Conservation (phyloP, 2,113 vertebrate genomes). For the Ophiodon elongatus region DNA sequence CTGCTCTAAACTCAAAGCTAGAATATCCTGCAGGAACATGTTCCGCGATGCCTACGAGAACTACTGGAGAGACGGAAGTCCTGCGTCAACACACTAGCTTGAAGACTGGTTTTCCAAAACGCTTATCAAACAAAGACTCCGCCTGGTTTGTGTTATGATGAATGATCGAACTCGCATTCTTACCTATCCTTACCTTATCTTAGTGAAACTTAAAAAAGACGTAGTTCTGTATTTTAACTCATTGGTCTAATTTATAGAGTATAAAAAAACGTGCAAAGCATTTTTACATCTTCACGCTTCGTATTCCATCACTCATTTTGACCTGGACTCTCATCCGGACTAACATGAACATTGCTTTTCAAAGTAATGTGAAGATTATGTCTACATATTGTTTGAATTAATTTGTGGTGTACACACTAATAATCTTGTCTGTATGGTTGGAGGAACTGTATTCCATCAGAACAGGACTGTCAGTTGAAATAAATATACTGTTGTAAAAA, state of each 20-base stretch:
- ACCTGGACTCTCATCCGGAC: conserved; percentile 7
- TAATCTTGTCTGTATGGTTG: conserved; percentile 25
- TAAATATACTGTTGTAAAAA: conserved; percentile 29
- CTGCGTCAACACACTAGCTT: neutral
- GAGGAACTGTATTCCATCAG: no score
- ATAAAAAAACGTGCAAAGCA: no score
- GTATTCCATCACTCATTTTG: neutral
- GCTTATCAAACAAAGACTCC: no score
- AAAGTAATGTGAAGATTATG: conserved; percentile 15
- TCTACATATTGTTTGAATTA: conserved; percentile 23
- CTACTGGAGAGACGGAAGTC: conserved; percentile 81
- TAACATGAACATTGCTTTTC: neutral
- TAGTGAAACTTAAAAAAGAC: no score
- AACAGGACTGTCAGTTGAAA: no score
- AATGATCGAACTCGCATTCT: no score
- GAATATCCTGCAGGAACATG: conserved; percentile 91
- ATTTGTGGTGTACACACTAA: conserved; percentile 10
- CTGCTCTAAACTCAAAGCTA: conserved; percentile 94
- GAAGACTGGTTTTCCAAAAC: neutral
- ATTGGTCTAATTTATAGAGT: no score
- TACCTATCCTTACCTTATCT: no score
- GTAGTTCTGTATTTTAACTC: no score
- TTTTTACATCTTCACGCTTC: no score
- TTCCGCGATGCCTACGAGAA: conserved; percentile 89
- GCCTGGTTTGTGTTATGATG: no score